Conservation (phyloP, 2,888 invertebrate genomes). For the Pasiphila rectangulata region DNA sequence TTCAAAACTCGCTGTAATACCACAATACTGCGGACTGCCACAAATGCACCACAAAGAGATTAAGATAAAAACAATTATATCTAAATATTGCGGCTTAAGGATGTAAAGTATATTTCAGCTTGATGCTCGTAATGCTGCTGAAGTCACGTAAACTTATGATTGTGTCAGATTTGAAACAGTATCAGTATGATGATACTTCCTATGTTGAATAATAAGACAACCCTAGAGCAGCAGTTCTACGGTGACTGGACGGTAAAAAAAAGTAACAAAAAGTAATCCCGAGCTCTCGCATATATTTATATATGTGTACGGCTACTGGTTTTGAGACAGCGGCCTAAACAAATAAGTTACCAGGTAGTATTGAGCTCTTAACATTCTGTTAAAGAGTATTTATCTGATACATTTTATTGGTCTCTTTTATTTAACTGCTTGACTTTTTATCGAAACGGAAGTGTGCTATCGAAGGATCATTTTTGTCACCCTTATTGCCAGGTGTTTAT, state of each 20-base stretch:
- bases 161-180: too few relatives aligned
- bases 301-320: conserved; percentile 75
- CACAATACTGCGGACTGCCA: conserved; percentile 20
- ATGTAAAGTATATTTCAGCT: too few relatives aligned
- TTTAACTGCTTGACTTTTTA: conserved; percentile 21
- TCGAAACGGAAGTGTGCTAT: conserved; percentile 2
- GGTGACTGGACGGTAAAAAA: conserved; percentile 73
- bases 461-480: background rate
- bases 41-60: background rate
- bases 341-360: conserved; percentile 78
- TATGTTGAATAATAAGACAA: conserved; percentile 32
- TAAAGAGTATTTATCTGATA: conserved; percentile 72
- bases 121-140: too few relatives aligned
- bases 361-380: conserved; percentile 66
- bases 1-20: conserved; percentile 53
- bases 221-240: conserved; percentile 61
- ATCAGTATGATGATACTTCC: background rate
- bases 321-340: conserved; percentile 76
- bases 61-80: background rate
- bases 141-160: too few relatives aligned
- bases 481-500: too few relatives aligned
- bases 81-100: background rate
- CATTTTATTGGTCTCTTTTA: conserved; percentile 50
- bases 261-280: conserved; percentile 69
- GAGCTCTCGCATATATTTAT: conserved; percentile 55